A percentile compares a stretch with the other conserved stretches of the same genome.
Conservation (phyloP, 37 sponge, comb jelly and placozoan genomes). For the Geodia barretti region DNA sequence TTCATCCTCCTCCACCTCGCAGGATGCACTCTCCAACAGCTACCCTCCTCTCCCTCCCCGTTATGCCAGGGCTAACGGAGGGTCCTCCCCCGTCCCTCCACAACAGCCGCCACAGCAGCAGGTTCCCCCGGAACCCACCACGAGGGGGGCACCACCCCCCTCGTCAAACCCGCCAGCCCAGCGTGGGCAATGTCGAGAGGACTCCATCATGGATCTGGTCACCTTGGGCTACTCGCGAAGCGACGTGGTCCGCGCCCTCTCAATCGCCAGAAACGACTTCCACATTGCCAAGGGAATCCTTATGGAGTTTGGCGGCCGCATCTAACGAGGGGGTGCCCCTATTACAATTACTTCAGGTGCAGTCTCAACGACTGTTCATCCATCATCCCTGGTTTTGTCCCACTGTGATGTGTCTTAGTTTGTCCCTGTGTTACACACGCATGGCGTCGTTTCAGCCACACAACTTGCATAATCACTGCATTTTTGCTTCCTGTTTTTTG, state of each 20-base stretch:
- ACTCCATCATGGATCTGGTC: conserved; percentile 35
- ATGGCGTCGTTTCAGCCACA: too few species aligned
- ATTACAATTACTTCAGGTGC: too few species aligned
- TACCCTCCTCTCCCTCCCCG: not conserved
- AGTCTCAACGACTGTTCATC: too few species aligned
- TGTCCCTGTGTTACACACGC: too few species aligned
- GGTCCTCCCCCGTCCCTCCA: not conserved
- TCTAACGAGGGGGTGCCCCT: too few species aligned
- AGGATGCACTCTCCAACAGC: not conserved
- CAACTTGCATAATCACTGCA: not conserved
- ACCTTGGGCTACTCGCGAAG: conserved; percentile 58
- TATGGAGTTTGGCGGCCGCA: conserved; percentile 82
- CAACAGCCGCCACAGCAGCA: not conserved
- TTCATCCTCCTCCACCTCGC: not conserved
- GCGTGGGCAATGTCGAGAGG: not conserved
- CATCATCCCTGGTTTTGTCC: too few species aligned
- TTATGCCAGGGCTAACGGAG: not conserved
- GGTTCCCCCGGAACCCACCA: not conserved
- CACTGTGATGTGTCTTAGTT: too few species aligned
- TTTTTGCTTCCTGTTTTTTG: not conserved
- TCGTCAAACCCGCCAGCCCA: not conserved
- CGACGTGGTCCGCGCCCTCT: conserved; percentile 70
- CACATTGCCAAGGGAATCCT: conserved; percentile 69
- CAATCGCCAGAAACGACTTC: conserved; percentile 58
- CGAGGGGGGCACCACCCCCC: not conserved